phyloP scores from a whole-genome alignment of 2,113 vertebrate species.

The Petrocephalus microphthalmus region DNA sequence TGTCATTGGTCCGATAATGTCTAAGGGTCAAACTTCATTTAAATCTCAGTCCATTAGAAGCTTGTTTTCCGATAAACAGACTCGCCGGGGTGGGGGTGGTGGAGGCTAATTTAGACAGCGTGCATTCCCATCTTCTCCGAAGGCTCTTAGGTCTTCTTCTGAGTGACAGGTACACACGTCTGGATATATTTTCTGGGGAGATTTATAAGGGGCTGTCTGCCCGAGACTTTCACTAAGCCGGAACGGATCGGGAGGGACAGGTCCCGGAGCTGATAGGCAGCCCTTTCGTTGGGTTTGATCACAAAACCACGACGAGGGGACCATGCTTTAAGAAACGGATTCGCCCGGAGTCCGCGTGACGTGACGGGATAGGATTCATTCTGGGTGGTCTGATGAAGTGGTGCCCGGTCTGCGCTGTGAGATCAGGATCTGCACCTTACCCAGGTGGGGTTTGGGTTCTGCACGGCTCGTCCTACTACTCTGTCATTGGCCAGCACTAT shows the following conservation, averaged over 20 bases:
- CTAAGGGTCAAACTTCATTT: conserved; percentile 87
- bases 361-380: not conserved
- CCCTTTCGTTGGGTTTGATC: not conserved
- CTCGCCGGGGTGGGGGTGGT: conserved; percentile 81
- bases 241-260: not conserved
- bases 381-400: not conserved
- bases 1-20: conserved; percentile 81
- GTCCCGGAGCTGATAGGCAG: not conserved
- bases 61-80: conserved; percentile 91
- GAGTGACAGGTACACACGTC: conserved; percentile 69
- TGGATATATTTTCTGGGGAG: conserved; percentile 11
- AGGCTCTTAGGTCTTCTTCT: conserved; percentile 78
- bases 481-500: not conserved
- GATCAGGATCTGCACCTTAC: not conserved
- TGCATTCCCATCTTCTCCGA: conserved; percentile 66
- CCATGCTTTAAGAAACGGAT: not conserved
- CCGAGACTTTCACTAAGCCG: not conserved
- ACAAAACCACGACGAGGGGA: not conserved
- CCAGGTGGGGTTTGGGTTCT: not conserved
- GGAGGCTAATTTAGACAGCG: conserved; percentile 44
- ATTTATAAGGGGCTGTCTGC: conserved; percentile 2
- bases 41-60: conserved; percentile 90
- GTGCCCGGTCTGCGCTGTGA: not conserved
- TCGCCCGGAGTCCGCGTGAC: not conserved
- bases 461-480: not conserved